Evolutionary conservation across 2,113 vertebrate genomes (phyloP).

Genomic region (Misgurnus anguillicaudatus): DNA sequence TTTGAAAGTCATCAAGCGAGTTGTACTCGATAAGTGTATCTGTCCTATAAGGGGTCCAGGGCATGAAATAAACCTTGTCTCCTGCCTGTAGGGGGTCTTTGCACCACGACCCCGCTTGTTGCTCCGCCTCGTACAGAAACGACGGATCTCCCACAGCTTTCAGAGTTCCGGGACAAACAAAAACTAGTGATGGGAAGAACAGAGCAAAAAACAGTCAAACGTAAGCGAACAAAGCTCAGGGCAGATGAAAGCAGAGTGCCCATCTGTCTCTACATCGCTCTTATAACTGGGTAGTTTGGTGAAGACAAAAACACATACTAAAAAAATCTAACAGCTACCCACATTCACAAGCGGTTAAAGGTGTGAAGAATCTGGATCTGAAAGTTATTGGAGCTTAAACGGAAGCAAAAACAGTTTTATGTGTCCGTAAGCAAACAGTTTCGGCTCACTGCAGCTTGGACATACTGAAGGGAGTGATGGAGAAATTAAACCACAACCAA

Average conservation of each 20-base stretch:
- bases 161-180: conserved; percentile 99
- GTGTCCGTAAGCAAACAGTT: conserved; percentile 65
- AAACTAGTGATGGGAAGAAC: conserved; percentile 92
- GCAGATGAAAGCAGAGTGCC: conserved; percentile 46
- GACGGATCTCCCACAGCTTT: conserved; percentile 97
- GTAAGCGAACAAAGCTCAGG: conserved; percentile 41
- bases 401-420: conserved; percentile 55
- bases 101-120: conserved; percentile 99
- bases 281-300: conserved; percentile 69
- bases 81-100: conserved; percentile 98
- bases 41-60: conserved; percentile 98
- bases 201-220: conserved; percentile 78
- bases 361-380: conserved; percentile 70
- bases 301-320: conserved; percentile 66
- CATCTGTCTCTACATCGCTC: conserved; percentile 62
- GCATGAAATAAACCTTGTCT: conserved; percentile 99
- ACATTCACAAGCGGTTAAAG: conserved; percentile 66
- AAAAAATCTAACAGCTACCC: conserved; percentile 70
- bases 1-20: conserved; percentile 95
- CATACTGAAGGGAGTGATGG: conserved; percentile 62
- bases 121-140: conserved; percentile 96
- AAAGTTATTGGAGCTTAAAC: conserved; percentile 69
- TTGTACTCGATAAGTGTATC: conserved; percentile 97
- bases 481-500: conserved; percentile 63
- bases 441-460: conserved; percentile 69